A percentile compares a stretch with the other conserved stretches of the same genome.
phyloP scores from a whole-genome alignment of 2,797 vertebrate species.

The Coccyzus lansbergi region DNA sequence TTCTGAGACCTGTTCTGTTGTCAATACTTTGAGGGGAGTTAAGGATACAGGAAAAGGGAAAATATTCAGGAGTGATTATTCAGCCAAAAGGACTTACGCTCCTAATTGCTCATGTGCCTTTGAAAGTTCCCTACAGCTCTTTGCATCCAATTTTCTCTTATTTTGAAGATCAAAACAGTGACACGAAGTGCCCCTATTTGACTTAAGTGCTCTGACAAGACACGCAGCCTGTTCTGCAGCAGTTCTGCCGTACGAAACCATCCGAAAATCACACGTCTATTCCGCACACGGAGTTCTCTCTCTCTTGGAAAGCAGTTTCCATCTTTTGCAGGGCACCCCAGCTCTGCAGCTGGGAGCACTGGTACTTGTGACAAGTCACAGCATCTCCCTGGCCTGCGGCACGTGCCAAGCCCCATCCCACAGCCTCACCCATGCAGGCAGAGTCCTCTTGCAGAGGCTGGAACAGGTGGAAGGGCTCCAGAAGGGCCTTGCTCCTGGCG shows the following conservation, averaged over 20 bases:
- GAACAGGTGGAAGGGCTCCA: conserved; percentile 32
- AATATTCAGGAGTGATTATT: conserved; percentile 56
- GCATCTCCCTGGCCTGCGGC: background rate
- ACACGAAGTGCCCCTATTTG: conserved; percentile 62
- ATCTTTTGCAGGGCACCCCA: background rate
- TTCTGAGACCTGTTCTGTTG: background rate
- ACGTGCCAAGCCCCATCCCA: rapidly evolving
- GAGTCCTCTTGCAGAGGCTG: background rate
- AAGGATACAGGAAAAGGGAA: conserved; percentile 31
- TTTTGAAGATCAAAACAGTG: conserved; percentile 69
- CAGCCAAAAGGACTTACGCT: conserved; percentile 47
- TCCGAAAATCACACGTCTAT: conserved; percentile 19
- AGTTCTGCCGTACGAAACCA: background rate
- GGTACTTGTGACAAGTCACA: rapidly evolving
- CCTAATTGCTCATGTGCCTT: conserved; percentile 60
- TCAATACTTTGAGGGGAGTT: conserved; percentile 1
- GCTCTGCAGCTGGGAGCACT: background rate
- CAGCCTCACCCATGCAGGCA: background rate
- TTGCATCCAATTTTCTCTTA: conserved; percentile 65
- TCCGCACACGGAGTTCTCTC: background rate
- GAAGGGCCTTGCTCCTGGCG: conserved; percentile 1
- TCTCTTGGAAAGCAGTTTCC: background rate
- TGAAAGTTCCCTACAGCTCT: conserved; percentile 64
- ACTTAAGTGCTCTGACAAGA: conserved; percentile 62
- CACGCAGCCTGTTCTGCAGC: conserved; percentile 40